phyloP scores from a whole-genome alignment of 2,113 vertebrate species.

The Misgurnus mizolepis region DNA sequence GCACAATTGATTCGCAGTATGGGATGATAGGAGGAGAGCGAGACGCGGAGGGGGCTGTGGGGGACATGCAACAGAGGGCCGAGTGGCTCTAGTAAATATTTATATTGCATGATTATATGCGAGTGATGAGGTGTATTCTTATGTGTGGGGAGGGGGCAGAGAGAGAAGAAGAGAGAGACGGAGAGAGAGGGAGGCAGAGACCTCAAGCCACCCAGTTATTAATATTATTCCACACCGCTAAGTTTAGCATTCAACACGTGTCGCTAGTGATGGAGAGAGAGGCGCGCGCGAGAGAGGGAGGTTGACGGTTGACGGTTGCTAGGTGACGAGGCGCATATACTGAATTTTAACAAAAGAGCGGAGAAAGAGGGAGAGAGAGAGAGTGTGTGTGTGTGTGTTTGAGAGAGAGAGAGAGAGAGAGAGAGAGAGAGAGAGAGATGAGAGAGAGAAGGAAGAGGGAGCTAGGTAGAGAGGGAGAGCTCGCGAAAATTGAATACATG shows the following conservation, averaged over 20 bases:
- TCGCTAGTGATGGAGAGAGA: slow-evolving; percentile 75
- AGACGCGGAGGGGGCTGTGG: slow-evolving; percentile 37
- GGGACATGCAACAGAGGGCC: slow-evolving; percentile 64
- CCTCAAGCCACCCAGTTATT: slow-evolving; percentile 73
- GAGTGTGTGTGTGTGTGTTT: slow-evolving; percentile 54
- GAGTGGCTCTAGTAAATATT: slow-evolving; percentile 82
- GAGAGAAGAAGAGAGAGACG: slow-evolving; percentile 36
- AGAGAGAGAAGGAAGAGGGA: slow-evolving; percentile 47
- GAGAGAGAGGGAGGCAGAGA: slow-evolving; percentile 55
- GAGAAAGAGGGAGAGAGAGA: slow-evolving; percentile 74
- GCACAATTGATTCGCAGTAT: slow-evolving; percentile 60
- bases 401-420: slow-evolving; percentile 48
- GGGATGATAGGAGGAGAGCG: slow-evolving; percentile 57
- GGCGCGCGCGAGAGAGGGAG: slow-evolving; percentile 64
- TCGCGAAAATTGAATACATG: slow-evolving; percentile 80
- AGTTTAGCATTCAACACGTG: slow-evolving; percentile 88
- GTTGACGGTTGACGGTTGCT: slow-evolving; percentile 79
- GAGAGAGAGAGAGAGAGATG: slow-evolving; percentile 53
- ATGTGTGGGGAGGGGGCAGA: slow-evolving; percentile 48
- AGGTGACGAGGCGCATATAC: slow-evolving; percentile 83
- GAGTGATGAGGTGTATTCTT: slow-evolving; percentile 54
- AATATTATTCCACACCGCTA: slow-evolving; percentile 79
- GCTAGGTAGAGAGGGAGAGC: slow-evolving; percentile 62
- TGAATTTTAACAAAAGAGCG: slow-evolving; percentile 86
- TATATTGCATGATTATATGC: slow-evolving; percentile 80